Evolutionary conservation across 35 echinoderm and acorn worm genomes (phyloP), one percentile per base, ranked within the genome.

Genomic region (Apostichopus californicus): DNA sequence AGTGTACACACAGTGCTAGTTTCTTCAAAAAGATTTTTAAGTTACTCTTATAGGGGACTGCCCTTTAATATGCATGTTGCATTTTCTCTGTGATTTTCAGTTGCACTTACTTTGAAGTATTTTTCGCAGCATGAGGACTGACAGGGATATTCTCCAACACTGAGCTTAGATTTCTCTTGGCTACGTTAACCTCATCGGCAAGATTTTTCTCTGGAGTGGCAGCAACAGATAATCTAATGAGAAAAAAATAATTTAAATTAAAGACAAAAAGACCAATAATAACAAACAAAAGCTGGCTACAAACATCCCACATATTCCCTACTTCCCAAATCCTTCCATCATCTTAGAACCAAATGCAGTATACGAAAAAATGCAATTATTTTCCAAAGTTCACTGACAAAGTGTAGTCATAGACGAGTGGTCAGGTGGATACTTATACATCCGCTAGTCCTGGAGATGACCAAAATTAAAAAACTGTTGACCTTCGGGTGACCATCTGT

Each of bases 101-200:
- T 18, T 68, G 11, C 8, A 87, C 86, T 87, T 83, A 83, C 80
- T 83, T 83, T 83, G 80, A 83, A 18, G 10, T 53, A 56, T 57
- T 55, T 53, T 34, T 83, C 46, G 34, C 46, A 83, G 6, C 71
- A 8, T 21, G 54, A 57, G 86, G 9, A 26, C 22, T 86, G 17
- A 56, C 79, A 23, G 93, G 70, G 11, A 90, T 77, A 17, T 85
- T 81, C 12, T 94, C 93, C 28, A 96, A 86, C 28, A 90, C 86
- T 14, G 80, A 11, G 10, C 93, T 93, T 14, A 96, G 91, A 53
- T 96, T 93, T 56, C 95, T 81, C 78, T 92, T 96, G 46, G 95
- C 93, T 73, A 61, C 79, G 20, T 91, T 87, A 15, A 83, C 11
- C 11, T 58, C 65, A 21, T 11, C 28, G 17, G 22, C 18, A 10